phyloP scores from a whole-genome alignment of 2,797 vertebrate species.

The Epinephelus coioides region DNA sequence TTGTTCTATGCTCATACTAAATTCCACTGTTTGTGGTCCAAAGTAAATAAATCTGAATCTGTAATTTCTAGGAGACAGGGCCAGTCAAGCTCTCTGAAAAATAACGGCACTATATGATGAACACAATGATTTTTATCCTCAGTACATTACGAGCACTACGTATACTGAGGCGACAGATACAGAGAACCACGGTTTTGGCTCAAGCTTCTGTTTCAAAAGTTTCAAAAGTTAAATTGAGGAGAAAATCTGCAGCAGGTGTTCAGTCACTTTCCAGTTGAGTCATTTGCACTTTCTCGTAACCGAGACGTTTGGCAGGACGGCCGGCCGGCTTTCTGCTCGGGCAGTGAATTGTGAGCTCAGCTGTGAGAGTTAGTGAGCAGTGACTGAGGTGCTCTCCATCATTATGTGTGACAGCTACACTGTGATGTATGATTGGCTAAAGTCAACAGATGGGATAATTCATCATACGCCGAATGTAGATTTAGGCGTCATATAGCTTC shows the following conservation, averaged over 20 bases:
- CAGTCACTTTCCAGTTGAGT: slow-evolving; percentile 18
- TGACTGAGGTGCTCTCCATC: slow-evolving; percentile 41
- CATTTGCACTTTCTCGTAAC: slow-evolving; percentile 22
- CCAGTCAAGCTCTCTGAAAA: no score
- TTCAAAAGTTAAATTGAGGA: background rate
- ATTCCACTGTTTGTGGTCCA: no score
- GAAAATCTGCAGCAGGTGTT: slow-evolving; percentile 15
- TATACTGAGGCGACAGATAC: background rate
- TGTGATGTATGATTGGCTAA: slow-evolving; percentile 39
- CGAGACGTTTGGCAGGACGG: slow-evolving; percentile 11
- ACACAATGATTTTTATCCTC: no score
- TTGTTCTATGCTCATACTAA: no score
- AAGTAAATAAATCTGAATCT: background rate
- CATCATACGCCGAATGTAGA: slow-evolving; percentile 44
- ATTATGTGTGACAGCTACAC: slow-evolving; percentile 16
- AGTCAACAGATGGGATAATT: slow-evolving; percentile 42
- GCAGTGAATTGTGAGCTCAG: slow-evolving; percentile 39
- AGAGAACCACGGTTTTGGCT: background rate
- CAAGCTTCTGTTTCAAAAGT: background rate
- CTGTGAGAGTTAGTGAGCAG: slow-evolving; percentile 23
- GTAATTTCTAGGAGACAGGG: background rate
- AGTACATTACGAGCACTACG: background rate
- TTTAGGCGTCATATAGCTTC: slow-evolving; percentile 9
- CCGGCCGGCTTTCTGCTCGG: slow-evolving; percentile 16
- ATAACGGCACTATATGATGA: background rate